Base-by-base conservation (phyloP, 2,113 vertebrate species). In the Rhegmatorhina hoffmannsi region DNA sequence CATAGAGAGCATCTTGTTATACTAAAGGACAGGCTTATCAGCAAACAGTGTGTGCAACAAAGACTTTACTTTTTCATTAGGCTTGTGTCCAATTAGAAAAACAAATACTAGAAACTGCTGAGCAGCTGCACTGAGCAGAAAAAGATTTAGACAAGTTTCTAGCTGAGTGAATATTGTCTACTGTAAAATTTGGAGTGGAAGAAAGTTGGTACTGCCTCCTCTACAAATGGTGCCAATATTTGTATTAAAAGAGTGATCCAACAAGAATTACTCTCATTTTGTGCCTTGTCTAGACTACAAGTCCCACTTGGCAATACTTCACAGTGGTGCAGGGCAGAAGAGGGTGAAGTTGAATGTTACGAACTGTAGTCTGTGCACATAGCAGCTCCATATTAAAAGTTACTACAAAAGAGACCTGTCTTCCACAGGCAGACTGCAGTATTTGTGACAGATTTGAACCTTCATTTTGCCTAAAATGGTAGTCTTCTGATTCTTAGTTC, bases 1-100 rank as follows among this genome's bases (percentile, higher is more conserved):
- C 18, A 36, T 26, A 58, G n/a, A 47, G 28, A 38, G 16, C 82
- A 87, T 60, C 31, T 75, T 56, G 13, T 28, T 81, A 49, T 49
- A 53, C 53, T 68, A 64, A 70, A 59, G 29, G 67, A 78, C 6
- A 38, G 23, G 28, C 13, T 75, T 94, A 90, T 62, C 53, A 80
- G 73, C 58, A 85, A 73, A 63, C 7, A 80, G 28, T 60, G 40
- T 76, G n/a, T 44, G 59, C 59, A 89, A 85, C 28, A 82, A 92
- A 90, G 64, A 88, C 76, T 78, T 89, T 55, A 17, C 72, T 97
- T 82, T 81, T 75, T 69, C 70, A 73, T 29, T 70, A 77, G 44
- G 36, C 11, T 94, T 94, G 31, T 79, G 28, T 70, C 72, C 76
- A 84, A 60, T 94, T 82, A 94, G 33, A 81, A 95, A 79, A 74